Conservation (phyloP, 2,113 vertebrate genomes). For the Rhineura floridana region DNA sequence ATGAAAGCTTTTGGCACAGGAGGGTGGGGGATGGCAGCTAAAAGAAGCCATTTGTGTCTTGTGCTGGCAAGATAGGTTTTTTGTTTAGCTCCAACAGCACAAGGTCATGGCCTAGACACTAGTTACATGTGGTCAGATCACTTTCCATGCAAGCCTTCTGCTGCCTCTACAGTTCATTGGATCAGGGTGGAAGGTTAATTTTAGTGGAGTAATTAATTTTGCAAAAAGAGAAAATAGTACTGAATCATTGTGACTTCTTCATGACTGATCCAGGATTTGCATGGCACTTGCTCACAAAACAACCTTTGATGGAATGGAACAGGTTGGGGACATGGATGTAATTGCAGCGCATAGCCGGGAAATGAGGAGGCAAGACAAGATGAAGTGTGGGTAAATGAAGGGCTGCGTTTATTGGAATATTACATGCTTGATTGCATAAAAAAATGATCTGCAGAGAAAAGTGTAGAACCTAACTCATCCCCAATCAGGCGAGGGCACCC, state of each 20-base stretch:
- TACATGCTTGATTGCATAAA: too few species aligned
- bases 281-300: not conserved
- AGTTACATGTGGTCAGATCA: not conserved
- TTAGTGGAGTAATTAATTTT: not conserved
- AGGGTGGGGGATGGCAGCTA: too few species aligned
- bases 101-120: not conserved
- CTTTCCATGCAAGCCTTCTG: not conserved
- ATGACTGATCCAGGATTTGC: not conserved
- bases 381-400: not conserved
- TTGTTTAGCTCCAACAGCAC: not conserved
- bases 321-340: not conserved
- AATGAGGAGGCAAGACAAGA: not conserved
- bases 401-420: too few species aligned
- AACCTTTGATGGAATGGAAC: not conserved
- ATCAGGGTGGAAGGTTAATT: not conserved
- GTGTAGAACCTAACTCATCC: too few species aligned
- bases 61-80: too few species aligned
- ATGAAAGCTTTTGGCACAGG: too few species aligned
- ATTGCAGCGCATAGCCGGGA: too few species aligned
- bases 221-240: not conserved
- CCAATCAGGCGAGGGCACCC: too few species aligned
- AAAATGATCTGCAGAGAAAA: too few species aligned
- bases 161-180: not conserved
- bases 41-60: too few species aligned
- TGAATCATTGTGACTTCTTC: not conserved